A percentile compares a stretch with the other conserved stretches of the same genome.
Conservation (phyloP, 2,888 invertebrate genomes). For the Diplazon laetatorius region DNA sequence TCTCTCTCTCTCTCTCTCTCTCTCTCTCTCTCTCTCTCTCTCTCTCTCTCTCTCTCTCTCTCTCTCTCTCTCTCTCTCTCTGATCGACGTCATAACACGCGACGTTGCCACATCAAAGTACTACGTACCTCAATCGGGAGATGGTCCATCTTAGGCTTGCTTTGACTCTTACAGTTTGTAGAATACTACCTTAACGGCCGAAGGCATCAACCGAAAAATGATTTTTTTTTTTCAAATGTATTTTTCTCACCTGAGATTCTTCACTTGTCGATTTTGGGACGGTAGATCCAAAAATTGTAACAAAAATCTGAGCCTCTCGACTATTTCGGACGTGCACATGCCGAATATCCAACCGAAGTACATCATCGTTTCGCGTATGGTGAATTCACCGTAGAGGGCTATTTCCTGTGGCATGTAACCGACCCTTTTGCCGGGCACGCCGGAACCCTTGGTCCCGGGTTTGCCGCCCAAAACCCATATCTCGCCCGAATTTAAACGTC, state of each 20-base stretch:
- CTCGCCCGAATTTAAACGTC: slow-evolving; percentile 93
- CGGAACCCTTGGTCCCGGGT: slow-evolving; percentile 94
- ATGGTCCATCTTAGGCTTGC: too few species aligned
- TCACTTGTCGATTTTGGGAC: slow-evolving; percentile 91
- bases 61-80: too few species aligned
- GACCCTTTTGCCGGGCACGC: slow-evolving; percentile 96
- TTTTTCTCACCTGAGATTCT: slow-evolving; percentile 87
- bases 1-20: too few species aligned
- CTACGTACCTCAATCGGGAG: too few species aligned
- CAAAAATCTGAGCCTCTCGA: slow-evolving; percentile 91
- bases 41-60: too few species aligned
- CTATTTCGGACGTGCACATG: slow-evolving; percentile 92
- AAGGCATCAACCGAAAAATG: too few species aligned
- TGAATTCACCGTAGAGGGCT: slow-evolving; percentile 95
- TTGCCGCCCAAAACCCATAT: slow-evolving; percentile 95
- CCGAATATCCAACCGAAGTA: slow-evolving; percentile 98
- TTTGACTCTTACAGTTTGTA: too few species aligned
- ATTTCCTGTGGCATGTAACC: slow-evolving; percentile 99
- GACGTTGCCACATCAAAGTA: too few species aligned
- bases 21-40: too few species aligned
- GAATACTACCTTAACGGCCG: too few species aligned
- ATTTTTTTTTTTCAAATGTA: too few species aligned
- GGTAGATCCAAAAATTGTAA: slow-evolving; percentile 96
- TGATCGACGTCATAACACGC: too few species aligned
- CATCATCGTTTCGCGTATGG: slow-evolving; percentile 97